Conservation (phyloP, 1,140 invertebrate species). For the Solen grandis region DNA sequence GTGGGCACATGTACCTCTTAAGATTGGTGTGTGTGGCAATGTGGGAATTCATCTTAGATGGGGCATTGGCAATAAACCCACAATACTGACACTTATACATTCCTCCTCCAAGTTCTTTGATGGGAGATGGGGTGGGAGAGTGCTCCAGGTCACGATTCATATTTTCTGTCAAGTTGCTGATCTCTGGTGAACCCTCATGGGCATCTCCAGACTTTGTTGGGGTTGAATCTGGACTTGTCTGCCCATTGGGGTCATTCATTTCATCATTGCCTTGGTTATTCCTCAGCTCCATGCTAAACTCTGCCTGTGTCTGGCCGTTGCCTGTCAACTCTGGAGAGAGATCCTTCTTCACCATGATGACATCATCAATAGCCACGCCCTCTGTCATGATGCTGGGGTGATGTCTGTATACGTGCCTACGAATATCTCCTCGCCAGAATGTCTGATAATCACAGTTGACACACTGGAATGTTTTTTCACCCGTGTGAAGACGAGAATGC, state of each 20-base stretch:
- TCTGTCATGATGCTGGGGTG: constrained; percentile 72
- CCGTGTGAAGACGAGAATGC: constrained; percentile 72
- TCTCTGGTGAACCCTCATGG: constrained; percentile 15
- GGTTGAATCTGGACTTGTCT: background rate
- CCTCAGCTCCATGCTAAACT: too few relatives aligned
- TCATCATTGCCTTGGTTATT: background rate
- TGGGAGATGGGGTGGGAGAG: constrained; percentile 48
- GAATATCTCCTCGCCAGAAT: constrained; percentile 81
- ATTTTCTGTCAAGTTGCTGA: constrained; percentile 40
- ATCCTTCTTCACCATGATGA: constrained; percentile 52
- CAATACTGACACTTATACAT: constrained; percentile 75
- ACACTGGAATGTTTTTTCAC: constrained; percentile 78
- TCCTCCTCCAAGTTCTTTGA: constrained; percentile 41
- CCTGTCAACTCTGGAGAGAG: constrained; percentile 2
- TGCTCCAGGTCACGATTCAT: constrained; percentile 13
- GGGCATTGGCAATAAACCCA: constrained; percentile 71
- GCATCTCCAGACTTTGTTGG: constrained; percentile 5
- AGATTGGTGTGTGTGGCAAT: constrained; percentile 77
- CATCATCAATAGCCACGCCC: constrained; percentile 58
- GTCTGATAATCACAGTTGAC: constrained; percentile 78
- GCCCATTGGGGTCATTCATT: background rate
- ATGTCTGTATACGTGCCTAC: constrained; percentile 80
- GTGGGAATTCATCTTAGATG: constrained; percentile 76
- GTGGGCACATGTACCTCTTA: constrained; percentile 78
- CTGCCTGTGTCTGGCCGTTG: background rate